These are phyloP conservation scores for Heterohyrax brucei DNA, from an alignment of 2,797 vertebrate genomes.

Conservation along the genomic window DNA sequence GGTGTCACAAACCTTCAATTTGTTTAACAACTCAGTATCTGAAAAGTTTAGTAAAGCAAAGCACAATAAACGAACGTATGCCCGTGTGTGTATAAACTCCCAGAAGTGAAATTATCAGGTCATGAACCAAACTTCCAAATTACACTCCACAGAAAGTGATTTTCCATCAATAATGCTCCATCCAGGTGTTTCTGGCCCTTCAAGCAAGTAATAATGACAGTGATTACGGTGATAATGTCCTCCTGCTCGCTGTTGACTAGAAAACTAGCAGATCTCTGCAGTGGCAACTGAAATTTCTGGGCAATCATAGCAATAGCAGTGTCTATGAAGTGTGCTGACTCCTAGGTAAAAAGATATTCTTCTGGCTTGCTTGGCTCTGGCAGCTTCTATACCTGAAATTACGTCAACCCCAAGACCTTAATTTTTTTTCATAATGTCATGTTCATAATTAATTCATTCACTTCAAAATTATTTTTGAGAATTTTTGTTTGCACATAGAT, in stretches of 20 bases:
- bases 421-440: background rate
- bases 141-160: background rate
- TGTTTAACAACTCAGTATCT: too few species aligned
- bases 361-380: background rate
- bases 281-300: background rate
- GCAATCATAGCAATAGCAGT: background rate
- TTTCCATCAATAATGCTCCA: background rate
- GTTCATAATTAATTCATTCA: background rate
- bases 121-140: conserved; percentile 27
- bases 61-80: too few species aligned
- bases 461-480: conserved; percentile 34
- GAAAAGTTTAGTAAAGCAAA: too few species aligned
- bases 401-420: background rate
- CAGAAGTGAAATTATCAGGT: background rate
- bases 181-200: background rate
- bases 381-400: conserved; percentile 39
- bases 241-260: conserved; percentile 33
- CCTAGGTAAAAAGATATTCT: conserved; percentile 5
- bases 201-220: background rate
- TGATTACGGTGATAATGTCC: background rate
- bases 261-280: conserved; percentile 49
- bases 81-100: background rate
- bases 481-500: conserved; percentile 16
- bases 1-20: too few species aligned
- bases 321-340: background rate